Percentiles rank a stretch among this genome's conserved stretches.
These are phyloP conservation scores for Ichneumon xanthorius DNA, from an alignment of 2,888 invertebrate genomes.

Conservation along the genomic window DNA sequence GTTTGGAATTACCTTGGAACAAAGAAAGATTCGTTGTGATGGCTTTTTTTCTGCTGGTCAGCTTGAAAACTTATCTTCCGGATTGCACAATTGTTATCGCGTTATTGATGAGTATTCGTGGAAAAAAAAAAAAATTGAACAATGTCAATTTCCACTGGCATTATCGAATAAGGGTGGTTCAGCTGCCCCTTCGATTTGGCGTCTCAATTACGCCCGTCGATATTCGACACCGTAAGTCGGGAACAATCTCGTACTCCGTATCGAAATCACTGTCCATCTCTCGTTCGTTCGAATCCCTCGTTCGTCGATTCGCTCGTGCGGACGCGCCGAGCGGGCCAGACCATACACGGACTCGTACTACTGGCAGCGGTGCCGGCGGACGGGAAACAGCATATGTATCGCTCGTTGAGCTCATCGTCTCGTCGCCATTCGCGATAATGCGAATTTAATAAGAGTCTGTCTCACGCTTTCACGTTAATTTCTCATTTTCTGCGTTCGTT, in stretches of 20 bases:
- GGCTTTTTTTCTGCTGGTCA: not conserved
- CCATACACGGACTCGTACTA: conserved; percentile 35
- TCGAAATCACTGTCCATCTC: conserved; percentile 31
- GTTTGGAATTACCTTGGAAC: not conserved
- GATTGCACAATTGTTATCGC: not conserved
- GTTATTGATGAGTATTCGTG: not conserved
- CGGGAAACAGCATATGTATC: not conserved
- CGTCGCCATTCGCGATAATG: conserved; percentile 57
- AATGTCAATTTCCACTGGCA: not conserved
- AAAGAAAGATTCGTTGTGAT: not conserved
- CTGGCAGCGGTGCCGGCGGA: conserved; percentile 1
- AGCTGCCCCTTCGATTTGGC: not conserved
- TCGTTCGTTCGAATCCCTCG: conserved; percentile 56
- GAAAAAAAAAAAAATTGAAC: not conserved
- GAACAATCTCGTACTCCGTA: conserved; percentile 34
- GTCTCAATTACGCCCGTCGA: conserved; percentile 32
- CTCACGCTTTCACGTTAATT: not conserved
- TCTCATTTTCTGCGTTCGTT: conserved; percentile 5
- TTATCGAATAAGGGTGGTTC: not conserved
- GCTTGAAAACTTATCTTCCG: not conserved
- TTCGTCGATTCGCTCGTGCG: conserved; percentile 55
- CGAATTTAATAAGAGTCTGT: conserved; percentile 50
- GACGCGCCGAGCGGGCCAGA: conserved; percentile 32
- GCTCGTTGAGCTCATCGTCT: conserved; percentile 32
- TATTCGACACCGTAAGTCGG: conserved; percentile 36